Conservation (phyloP, 1,140 invertebrate genomes). For the Battus philenor region DNA sequence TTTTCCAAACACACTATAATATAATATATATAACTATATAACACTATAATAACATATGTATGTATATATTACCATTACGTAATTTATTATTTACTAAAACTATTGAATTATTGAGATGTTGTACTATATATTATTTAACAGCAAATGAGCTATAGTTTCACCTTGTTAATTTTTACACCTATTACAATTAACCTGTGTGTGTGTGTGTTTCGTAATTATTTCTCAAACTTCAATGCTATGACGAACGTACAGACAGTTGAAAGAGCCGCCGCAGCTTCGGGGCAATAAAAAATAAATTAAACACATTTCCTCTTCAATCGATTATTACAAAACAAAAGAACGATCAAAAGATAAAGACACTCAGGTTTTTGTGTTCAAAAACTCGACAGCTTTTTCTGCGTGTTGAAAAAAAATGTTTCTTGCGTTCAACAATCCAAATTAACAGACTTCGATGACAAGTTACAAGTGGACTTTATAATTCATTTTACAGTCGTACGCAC, state of each 20-base stretch:
- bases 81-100: no score
- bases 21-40: no score
- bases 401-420: conserved; percentile 33
- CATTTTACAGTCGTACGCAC: conserved; percentile 19
- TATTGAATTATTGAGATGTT: no score
- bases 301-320: conserved; percentile 12
- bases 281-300: conserved; percentile 12
- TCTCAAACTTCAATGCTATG: conserved; percentile 4
- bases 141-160: no score
- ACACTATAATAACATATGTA: no score
- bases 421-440: conserved; percentile 49
- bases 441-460: conserved; percentile 66
- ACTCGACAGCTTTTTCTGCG: conserved; percentile 47
- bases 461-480: conserved; percentile 52
- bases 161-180: no score
- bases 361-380: conserved; percentile 34
- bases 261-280: conserved; percentile 5
- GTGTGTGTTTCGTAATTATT: conserved; percentile 12
- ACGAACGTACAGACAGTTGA: conserved; percentile 9
- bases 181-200: no score
- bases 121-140: no score
- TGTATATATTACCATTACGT: no score
- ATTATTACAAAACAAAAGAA: conserved; percentile 41
- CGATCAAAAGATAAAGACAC: conserved; percentile 41
- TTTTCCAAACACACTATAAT: no score